Evolutionary conservation across 2,888 invertebrate genomes (phyloP), one percentile per base, ranked within the genome.

Genomic region (Linnaemya tessellans): DNA sequence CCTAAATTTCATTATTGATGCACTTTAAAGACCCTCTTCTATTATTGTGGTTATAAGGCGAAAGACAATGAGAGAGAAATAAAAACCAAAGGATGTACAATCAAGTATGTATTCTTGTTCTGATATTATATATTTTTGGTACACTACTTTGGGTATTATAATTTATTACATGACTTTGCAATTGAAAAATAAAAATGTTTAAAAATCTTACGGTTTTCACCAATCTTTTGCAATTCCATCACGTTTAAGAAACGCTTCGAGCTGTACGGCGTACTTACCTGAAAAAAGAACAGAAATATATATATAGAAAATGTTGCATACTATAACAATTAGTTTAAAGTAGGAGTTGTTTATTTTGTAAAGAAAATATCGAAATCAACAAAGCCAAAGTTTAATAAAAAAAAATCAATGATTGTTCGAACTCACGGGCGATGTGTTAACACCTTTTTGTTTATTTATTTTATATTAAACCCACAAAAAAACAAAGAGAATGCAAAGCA

Each of bases 1-100:
- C 65, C 70, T 65, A 77, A 65, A 77, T 75, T 64, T 77, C 56
- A 77, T 70, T 77, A 77, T 77, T 82, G 70, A 38, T 54, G 41
- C 41, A 43, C 43, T 20, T 75, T 62, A 15, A 54, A 65, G 60
- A 54, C 13, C 38, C 10, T 38, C 65, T 1, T 11, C 30, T 65
- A 20, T 46, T 56, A 56, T 43, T 75, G 65, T 41, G 64, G 64
- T 64, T 74, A 64, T 64, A 54, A 41, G 64, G 51, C 54, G 38
- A 64, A 54, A 41, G 64, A 75, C 51, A 64, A 25, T 75, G 64
- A 43, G 25, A 38, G 41, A 43, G 41, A 25, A 43, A 64, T 51
- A 54, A 64, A 54, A 64, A 51, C 41, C 38, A 74, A 64, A 41
- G 74, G 41, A 25, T 13, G 20, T 49, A 49, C 9, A n/a, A 9